These are phyloP conservation scores for Piprites chloris DNA, from an alignment of 2,113 vertebrate genomes.

Conservation along the genomic window DNA sequence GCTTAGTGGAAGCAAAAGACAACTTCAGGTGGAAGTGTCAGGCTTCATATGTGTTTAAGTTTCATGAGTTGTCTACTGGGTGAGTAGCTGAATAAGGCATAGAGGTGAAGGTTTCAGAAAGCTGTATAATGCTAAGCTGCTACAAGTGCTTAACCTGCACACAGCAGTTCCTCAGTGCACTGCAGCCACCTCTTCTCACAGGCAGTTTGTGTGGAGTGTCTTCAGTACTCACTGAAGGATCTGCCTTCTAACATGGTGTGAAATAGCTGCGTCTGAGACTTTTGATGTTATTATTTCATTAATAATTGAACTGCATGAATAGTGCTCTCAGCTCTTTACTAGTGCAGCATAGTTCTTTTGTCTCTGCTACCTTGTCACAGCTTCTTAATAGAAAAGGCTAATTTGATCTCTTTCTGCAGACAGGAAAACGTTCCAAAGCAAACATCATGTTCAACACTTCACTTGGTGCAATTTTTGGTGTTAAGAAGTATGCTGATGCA, in stretches of 20 bases:
- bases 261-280: background rate
- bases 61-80: background rate
- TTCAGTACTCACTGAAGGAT: background rate
- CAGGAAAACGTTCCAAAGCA: slow-evolving; percentile 85
- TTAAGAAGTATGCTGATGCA: slow-evolving; percentile 92
- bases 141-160: background rate
- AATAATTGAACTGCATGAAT: background rate
- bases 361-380: background rate
- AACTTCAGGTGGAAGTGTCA: background rate
- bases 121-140: background rate
- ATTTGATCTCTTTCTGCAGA: slow-evolving; percentile 73
- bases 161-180: background rate
- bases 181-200: background rate
- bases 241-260: background rate
- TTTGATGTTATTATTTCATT: background rate
- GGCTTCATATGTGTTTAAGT: background rate
- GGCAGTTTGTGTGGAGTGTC: background rate
- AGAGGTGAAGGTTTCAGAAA: background rate
- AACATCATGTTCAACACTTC: slow-evolving; percentile 85
- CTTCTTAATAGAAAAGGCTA: background rate
- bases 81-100: background rate
- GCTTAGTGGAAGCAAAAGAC: background rate
- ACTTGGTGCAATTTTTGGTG: slow-evolving; percentile 75
- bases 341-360: background rate
- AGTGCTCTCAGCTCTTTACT: background rate